Conservation (phyloP, 2,113 vertebrate genomes). For the Solea senegalensis region DNA sequence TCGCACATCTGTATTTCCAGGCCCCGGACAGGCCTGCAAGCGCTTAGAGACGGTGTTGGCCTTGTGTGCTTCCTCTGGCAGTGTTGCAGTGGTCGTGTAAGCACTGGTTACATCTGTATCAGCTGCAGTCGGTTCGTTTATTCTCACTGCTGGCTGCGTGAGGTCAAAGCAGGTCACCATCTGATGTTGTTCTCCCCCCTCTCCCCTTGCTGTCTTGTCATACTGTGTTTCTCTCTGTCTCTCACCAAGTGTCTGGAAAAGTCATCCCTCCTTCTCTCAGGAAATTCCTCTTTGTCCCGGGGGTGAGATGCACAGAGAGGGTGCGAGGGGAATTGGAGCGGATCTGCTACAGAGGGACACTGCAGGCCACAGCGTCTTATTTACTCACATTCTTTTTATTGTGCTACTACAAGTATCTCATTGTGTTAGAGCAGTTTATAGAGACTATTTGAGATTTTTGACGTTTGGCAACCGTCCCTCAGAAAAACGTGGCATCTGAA, state of each 20-base stretch:
- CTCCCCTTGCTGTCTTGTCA: neutral
- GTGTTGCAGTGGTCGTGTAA: conserved; percentile 7
- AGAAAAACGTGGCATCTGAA: too few species aligned
- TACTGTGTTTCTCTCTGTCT: neutral
- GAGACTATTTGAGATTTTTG: too few species aligned
- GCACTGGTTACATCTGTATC: conserved; percentile 27
- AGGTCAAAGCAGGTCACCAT: conserved; percentile 50
- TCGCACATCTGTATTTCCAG: conserved; percentile 25
- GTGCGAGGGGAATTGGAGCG: conserved; percentile 42
- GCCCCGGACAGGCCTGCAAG: neutral
- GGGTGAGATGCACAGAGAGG: conserved; percentile 31
- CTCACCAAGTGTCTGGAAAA: conserved; percentile 56
- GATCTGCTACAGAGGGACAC: conserved; percentile 24
- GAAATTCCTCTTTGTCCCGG: conserved; percentile 67
- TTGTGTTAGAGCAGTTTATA: neutral
- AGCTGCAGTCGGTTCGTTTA: conserved; percentile 11
- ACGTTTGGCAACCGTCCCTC: too few species aligned
- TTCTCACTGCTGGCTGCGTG: conserved; percentile 11
- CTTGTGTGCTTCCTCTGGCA: conserved; percentile 17
- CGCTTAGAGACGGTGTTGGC: neutral
- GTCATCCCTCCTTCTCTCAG: conserved; percentile 59
- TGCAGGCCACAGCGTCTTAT: neutral
- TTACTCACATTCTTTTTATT: neutral
- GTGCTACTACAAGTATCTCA: neutral
- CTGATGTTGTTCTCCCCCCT: conserved; percentile 33